These are phyloP conservation scores for Climacteris rufus DNA, from an alignment of 2,113 vertebrate species.

Conservation along the genomic window DNA sequence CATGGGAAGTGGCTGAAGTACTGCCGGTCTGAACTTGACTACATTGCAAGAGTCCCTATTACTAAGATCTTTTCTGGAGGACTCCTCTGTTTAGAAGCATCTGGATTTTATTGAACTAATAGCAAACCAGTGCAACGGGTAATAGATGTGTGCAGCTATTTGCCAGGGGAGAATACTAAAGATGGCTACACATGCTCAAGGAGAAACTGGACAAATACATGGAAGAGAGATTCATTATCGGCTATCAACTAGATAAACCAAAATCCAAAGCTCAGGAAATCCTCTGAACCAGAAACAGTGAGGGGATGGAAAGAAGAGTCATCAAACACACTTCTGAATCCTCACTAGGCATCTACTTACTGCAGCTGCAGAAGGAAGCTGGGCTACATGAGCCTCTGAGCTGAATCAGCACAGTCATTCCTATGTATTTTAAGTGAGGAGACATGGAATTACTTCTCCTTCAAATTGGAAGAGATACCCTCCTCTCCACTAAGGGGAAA, in stretches of 20 bases:
- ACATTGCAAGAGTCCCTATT: neutral
- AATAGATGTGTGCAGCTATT: neutral
- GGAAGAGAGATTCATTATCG: neutral
- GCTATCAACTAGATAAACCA: neutral
- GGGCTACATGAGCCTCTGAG: neutral
- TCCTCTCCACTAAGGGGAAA: neutral
- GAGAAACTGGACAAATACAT: neutral
- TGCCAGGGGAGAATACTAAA: neutral
- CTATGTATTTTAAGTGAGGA: neutral
- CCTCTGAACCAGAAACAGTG: neutral
- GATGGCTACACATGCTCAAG: neutral
- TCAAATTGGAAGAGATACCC: neutral
- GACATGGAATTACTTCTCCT: neutral
- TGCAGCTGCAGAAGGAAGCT: neutral
- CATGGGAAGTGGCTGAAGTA: conserved; percentile 17
- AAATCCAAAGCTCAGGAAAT: neutral
- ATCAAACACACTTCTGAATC: neutral
- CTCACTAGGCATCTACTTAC: neutral
- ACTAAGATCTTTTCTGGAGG: neutral
- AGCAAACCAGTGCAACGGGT: neutral
- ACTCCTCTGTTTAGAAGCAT: neutral
- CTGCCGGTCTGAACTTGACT: conserved; percentile 30
- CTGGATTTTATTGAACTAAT: neutral
- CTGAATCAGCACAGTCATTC: neutral
- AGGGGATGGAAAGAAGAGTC: neutral